Evolutionary conservation across 2,888 invertebrate species (phyloP).

Genomic region (Hedychridium roseum): DNA sequence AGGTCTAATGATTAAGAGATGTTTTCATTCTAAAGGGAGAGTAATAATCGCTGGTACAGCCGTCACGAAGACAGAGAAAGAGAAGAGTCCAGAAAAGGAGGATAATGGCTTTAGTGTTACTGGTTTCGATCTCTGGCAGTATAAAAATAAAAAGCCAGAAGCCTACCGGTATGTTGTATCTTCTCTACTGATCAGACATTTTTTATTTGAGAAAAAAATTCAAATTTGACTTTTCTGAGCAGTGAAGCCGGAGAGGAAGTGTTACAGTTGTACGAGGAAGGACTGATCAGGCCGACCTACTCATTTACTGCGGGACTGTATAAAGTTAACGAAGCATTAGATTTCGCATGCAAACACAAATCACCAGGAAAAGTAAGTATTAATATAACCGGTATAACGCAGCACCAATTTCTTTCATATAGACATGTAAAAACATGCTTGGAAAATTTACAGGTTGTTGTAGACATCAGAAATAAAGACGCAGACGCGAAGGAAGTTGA

Average conservation of each 20-base stretch:
- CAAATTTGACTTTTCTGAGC: slow-evolving; percentile 26
- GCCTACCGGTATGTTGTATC: slow-evolving; percentile 65
- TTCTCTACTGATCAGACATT: slow-evolving; percentile 1
- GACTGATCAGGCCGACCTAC: slow-evolving; percentile 69
- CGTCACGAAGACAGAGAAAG: slow-evolving; percentile 44
- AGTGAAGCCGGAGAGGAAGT: slow-evolving; percentile 69
- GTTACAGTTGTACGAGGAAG: slow-evolving; percentile 70
- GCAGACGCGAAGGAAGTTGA: slow-evolving; percentile 22
- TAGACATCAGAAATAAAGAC: slow-evolving; percentile 53
- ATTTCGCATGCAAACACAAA: slow-evolving; percentile 67
- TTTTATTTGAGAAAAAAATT: background rate
- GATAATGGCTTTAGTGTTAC: slow-evolving; percentile 64
- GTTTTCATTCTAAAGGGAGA: slow-evolving; percentile 48
- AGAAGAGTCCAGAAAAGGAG: slow-evolving; percentile 59
- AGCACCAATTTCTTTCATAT: slow-evolving; percentile 1
- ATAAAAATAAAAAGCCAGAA: slow-evolving; percentile 65
- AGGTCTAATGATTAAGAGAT: no score
- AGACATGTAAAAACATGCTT: background rate
- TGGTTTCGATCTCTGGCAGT: slow-evolving; percentile 66
- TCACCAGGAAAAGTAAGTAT: slow-evolving; percentile 70
- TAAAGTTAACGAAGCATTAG: slow-evolving; percentile 70
- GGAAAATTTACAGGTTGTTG: slow-evolving; percentile 47
- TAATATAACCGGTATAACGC: background rate
- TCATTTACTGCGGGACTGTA: slow-evolving; percentile 67
- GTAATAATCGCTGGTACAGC: slow-evolving; percentile 62